Conservation (phyloP, 2,797 vertebrate species). For the Esox lucius region DNA sequence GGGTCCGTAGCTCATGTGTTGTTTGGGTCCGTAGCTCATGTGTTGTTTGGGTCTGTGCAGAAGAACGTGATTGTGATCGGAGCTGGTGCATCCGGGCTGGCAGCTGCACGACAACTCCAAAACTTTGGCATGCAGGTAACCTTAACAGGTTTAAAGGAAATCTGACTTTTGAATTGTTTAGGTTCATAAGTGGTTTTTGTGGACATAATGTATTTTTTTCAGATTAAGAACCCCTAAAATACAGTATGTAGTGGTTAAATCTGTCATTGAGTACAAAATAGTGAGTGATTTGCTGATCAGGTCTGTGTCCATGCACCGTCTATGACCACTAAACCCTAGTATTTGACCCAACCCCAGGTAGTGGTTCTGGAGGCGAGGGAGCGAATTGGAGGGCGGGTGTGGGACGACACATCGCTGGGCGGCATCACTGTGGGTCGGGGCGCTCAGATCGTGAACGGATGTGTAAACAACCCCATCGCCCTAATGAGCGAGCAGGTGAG, state of each 20-base stretch:
- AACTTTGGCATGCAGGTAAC: conserved; percentile 95
- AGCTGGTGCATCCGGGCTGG: conserved; percentile 91
- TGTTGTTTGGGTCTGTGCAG: conserved; percentile 60
- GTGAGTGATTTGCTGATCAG: not conserved
- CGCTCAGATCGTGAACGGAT: conserved; percentile 95
- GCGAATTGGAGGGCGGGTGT: conserved; percentile 92
- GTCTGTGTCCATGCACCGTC: not conserved
- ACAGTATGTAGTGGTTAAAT: too few relatives aligned
- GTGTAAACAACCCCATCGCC: conserved; percentile 93
- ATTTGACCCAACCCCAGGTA: conserved; percentile 72
- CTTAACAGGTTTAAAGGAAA: too few relatives aligned
- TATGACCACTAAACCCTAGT: not conserved
- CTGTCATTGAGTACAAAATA: not conserved
- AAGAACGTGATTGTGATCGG: conserved; percentile 90
- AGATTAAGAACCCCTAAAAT: too few relatives aligned
- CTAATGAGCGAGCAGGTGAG: conserved; percentile 97
- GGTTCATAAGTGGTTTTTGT: too few relatives aligned
- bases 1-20: not conserved
- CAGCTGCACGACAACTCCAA: conserved; percentile 91
- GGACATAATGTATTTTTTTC: too few relatives aligned
- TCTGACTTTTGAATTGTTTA: too few relatives aligned
- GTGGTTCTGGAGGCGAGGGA: conserved; percentile 91
- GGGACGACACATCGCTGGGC: conserved; percentile 89
- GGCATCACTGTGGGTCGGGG: conserved; percentile 84
- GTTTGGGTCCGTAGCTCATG: too few relatives aligned